Conservation (phyloP, 2,888 invertebrate genomes). For the Carpatolechia fugitivella region DNA sequence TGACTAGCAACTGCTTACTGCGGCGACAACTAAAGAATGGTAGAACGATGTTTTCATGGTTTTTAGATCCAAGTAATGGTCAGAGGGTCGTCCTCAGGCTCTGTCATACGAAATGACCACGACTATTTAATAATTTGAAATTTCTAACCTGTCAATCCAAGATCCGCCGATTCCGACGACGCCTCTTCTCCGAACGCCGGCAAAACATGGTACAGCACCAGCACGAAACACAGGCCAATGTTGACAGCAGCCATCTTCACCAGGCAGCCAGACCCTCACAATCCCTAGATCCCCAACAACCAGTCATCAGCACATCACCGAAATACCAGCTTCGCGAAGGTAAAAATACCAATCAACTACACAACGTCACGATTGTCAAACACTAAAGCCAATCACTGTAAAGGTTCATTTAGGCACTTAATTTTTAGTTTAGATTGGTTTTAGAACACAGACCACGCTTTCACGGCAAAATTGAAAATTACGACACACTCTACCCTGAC, state of each 20-base stretch:
- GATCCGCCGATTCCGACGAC: constrained; percentile 62
- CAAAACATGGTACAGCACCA: constrained; percentile 62
- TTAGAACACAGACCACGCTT: constrained; percentile 49
- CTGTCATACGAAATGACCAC: too few species aligned
- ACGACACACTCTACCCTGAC: constrained; percentile 24
- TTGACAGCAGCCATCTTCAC: constrained; percentile 68
- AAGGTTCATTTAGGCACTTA: constrained; percentile 21
- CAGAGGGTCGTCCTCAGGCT: too few species aligned
- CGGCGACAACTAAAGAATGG: too few species aligned
- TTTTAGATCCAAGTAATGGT: too few species aligned
- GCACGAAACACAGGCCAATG: constrained; percentile 64
- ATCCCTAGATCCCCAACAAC: constrained; percentile 23
- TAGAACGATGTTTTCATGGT: too few species aligned
- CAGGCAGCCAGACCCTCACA: constrained; percentile 37
- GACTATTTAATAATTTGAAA: too few species aligned
- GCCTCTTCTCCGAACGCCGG: constrained; percentile 55
- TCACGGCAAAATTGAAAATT: constrained; percentile 27
- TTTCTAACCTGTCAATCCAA: constrained; percentile 57
- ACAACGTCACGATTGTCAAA: constrained; percentile 12
- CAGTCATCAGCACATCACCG: constrained; percentile 50
- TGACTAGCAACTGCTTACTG: too few species aligned
- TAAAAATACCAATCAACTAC: constrained; percentile 40
- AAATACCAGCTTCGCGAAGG: constrained; percentile 24
- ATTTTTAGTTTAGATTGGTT: constrained; percentile 24
- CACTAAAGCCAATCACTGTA: constrained; percentile 3